These are phyloP conservation scores for Zapornia atra DNA, from an alignment of 2,113 vertebrate species.

Conservation along the genomic window DNA sequence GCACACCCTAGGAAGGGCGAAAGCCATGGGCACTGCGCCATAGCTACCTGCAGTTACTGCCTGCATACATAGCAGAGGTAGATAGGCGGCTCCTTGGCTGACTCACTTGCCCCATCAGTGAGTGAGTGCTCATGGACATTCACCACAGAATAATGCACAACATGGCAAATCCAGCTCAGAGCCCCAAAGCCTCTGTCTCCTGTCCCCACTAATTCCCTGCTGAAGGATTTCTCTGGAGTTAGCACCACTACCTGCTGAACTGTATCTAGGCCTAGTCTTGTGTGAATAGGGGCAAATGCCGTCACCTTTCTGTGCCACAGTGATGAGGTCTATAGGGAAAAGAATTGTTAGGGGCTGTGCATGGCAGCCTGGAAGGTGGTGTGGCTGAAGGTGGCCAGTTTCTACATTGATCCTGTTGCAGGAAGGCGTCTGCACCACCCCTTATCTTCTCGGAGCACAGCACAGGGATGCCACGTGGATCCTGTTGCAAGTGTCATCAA, in stretches of 20 bases:
- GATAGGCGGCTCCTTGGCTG: not conserved
- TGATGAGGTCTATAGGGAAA: not conserved
- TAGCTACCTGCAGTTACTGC: not conserved
- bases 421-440: not conserved
- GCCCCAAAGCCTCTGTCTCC: not conserved
- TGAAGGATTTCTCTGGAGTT: not conserved
- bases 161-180: not conserved
- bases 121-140: not conserved
- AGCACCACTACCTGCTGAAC: not conserved
- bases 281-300: not conserved
- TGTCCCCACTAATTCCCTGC: not conserved
- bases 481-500: not conserved
- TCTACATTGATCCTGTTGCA: accelerated
- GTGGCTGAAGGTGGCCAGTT: not conserved
- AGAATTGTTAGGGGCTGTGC: not conserved
- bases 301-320: not conserved
- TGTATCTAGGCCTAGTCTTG: not conserved
- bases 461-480: not conserved
- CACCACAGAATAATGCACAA: not conserved
- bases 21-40: not conserved
- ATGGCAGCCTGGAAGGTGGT: not conserved
- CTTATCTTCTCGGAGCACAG: not conserved
- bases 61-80: accelerated
- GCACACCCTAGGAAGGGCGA: not conserved
- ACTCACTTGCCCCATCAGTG: not conserved